phyloP scores from a whole-genome alignment of 2,888 invertebrate species.

The Phrixothrix hirtus region DNA sequence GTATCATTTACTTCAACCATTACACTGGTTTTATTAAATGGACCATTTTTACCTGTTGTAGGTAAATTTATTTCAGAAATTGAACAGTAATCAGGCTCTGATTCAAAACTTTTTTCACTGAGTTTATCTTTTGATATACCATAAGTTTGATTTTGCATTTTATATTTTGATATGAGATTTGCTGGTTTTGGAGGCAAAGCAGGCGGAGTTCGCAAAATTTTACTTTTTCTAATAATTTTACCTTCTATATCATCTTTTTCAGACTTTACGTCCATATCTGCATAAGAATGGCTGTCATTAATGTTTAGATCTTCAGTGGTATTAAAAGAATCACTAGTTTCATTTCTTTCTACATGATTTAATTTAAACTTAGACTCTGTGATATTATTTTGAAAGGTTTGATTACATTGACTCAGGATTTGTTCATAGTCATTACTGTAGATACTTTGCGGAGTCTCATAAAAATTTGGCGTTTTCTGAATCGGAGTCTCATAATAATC shows the following conservation, averaged over 20 bases:
- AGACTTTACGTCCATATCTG: slow-evolving; percentile 63
- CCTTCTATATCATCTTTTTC: slow-evolving; percentile 38
- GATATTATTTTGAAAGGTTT: slow-evolving; percentile 37
- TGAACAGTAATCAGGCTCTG: slow-evolving; percentile 76
- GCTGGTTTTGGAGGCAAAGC: slow-evolving; percentile 80
- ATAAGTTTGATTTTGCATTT: slow-evolving; percentile 56
- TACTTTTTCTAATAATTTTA: slow-evolving; percentile 50
- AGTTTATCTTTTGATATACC: slow-evolving; percentile 37
- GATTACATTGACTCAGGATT: slow-evolving; percentile 61
- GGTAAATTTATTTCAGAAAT: slow-evolving; percentile 71
- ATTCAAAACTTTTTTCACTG: slow-evolving; percentile 46
- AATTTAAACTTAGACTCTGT: slow-evolving; percentile 31
- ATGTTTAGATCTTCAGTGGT: slow-evolving; percentile 60
- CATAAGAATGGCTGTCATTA: slow-evolving; percentile 63
- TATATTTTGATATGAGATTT: slow-evolving; percentile 70
- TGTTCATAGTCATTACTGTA: slow-evolving; percentile 78
- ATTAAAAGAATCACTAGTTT: slow-evolving; percentile 58
- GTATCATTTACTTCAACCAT: slow-evolving; percentile 50
- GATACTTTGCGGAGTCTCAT: slow-evolving; percentile 70
- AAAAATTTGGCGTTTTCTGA: slow-evolving; percentile 59
- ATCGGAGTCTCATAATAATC: slow-evolving; percentile 56
- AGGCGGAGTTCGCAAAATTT: slow-evolving; percentile 70
- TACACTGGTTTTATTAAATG: slow-evolving; percentile 48
- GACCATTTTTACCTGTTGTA: slow-evolving; percentile 38
- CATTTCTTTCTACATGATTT: slow-evolving; percentile 37